These are phyloP conservation scores for Monodelphis domestica DNA, from an alignment of 2,797 vertebrate genomes.

Conservation along the genomic window DNA sequence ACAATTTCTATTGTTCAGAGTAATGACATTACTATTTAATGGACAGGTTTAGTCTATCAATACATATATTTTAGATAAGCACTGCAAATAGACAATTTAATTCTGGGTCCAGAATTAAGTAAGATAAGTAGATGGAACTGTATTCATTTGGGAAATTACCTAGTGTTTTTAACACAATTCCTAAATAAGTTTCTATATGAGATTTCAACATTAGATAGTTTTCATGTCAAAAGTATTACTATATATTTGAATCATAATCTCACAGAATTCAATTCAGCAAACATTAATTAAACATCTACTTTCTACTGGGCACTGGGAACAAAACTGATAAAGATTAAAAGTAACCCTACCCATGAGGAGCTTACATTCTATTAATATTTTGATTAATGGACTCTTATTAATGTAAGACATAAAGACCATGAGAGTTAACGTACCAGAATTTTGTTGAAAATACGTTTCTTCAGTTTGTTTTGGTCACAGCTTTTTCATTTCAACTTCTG, in stretches of 20 bases:
- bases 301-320: neutral
- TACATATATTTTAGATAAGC: neutral
- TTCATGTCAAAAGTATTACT: neutral
- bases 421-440: neutral
- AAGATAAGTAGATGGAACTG: neutral
- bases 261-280: neutral
- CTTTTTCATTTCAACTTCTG: neutral
- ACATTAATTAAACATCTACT: neutral
- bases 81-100: neutral
- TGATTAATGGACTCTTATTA: neutral
- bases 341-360: neutral
- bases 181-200: neutral
- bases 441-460: neutral
- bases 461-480: slow-evolving; percentile 6
- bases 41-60: neutral
- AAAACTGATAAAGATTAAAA: neutral
- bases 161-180: neutral
- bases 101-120: neutral
- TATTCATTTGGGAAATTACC: neutral
- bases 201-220: neutral
- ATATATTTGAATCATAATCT: neutral
- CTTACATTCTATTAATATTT: neutral
- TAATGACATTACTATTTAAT: neutral
- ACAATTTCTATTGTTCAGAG: neutral
- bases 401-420: neutral